These are phyloP conservation scores for Zhuqinia jingwanae DNA, from an alignment of 2,888 invertebrate genomes.

Conservation along the genomic window DNA sequence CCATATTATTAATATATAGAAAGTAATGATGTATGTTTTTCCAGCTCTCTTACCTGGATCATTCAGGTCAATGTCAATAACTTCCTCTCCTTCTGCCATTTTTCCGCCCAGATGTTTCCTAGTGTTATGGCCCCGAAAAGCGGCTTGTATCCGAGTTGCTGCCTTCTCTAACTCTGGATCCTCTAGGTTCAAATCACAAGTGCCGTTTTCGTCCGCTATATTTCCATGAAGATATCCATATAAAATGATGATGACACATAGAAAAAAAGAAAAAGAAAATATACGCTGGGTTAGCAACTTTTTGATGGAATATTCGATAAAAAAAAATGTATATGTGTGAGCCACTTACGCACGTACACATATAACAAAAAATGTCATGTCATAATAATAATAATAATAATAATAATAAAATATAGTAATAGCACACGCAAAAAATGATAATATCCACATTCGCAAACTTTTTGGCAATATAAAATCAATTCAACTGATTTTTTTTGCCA, in stretches of 20 bases:
- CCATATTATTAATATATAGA: slow-evolving; percentile 6
- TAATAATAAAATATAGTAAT: no score
- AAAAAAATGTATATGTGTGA: no score
- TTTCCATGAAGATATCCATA: background rate
- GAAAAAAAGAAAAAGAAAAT: slow-evolving; percentile 25
- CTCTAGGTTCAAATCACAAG: slow-evolving; percentile 74
- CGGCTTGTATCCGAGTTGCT: slow-evolving; percentile 78
- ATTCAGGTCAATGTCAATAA: slow-evolving; percentile 79
- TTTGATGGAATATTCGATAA: background rate
- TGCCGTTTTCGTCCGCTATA: slow-evolving; percentile 60
- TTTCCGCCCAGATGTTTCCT: slow-evolving; percentile 70
- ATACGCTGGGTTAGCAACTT: slow-evolving; percentile 1
- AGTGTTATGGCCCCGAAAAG: slow-evolving; percentile 77
- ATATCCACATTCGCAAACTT: slow-evolving; percentile 31
- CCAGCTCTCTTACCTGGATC: slow-evolving; percentile 78
- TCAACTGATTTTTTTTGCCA: no score
- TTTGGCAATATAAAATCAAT: slow-evolving; percentile 8
- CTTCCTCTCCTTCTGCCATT: slow-evolving; percentile 76
- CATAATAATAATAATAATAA: background rate
- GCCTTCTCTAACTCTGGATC: slow-evolving; percentile 78
- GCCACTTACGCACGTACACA: slow-evolving; percentile 36
- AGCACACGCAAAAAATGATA: slow-evolving; percentile 15
- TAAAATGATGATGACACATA: background rate
- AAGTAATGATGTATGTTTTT: slow-evolving; percentile 23
- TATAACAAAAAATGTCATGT: slow-evolving; percentile 22